Conservation (phyloP, 2,113 vertebrate species). For the Nerophis ophidion region DNA sequence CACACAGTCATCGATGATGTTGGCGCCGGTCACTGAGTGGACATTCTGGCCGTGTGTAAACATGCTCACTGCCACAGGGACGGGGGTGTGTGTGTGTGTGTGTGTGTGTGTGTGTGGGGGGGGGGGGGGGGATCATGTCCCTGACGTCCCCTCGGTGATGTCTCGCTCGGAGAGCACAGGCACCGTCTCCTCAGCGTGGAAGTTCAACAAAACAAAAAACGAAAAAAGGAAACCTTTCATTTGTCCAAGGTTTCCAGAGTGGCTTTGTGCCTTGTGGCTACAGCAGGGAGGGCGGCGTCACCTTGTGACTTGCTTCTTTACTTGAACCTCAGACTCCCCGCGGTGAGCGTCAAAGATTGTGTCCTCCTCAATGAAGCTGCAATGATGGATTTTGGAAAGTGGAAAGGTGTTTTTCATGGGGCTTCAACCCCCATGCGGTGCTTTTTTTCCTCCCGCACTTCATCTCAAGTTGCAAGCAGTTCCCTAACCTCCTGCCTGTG, state of each 20-base stretch:
- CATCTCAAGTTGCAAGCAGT: constrained; percentile 6
- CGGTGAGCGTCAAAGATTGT: constrained; percentile 4
- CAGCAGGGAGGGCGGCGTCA: not conserved
- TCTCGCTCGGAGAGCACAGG: constrained; percentile 9
- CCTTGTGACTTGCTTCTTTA: not conserved
- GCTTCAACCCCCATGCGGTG: constrained; percentile 9
- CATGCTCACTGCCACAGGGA: not conserved
- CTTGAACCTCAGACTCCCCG: not conserved
- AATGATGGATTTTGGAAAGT: not conserved
- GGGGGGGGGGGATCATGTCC: not conserved
- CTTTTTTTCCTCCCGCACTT: constrained; percentile 10
- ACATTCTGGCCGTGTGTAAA: not conserved
- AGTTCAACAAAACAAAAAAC: constrained; percentile 6
- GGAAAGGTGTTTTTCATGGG: not conserved
- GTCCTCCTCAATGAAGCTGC: not conserved
- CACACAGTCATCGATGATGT: not conserved
- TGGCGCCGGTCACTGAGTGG: not conserved
- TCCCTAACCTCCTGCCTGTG: constrained; percentile 4
- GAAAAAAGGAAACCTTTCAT: not conserved
- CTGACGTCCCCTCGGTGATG: not conserved
- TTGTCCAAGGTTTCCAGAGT: not conserved
- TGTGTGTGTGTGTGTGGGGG: no score
- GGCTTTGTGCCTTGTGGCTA: not conserved
- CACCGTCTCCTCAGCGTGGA: not conserved
- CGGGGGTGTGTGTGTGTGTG: no score